Conservation (phyloP, 2,888 invertebrate species). For the Bombyx huttoni region DNA sequence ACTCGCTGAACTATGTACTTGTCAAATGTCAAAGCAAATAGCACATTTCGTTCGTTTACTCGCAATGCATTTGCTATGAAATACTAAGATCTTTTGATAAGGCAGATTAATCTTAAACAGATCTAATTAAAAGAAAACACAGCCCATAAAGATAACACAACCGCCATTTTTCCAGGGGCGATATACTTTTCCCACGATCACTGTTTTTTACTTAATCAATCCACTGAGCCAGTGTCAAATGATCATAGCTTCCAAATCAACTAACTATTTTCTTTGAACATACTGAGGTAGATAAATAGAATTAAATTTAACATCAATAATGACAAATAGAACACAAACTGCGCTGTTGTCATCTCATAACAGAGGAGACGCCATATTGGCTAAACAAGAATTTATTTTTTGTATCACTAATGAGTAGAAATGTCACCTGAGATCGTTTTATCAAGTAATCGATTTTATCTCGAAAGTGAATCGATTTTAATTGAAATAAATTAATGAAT, state of each 20-base stretch:
- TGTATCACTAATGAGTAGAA: neutral
- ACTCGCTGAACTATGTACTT: conserved; percentile 39
- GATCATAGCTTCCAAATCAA: conserved; percentile 30
- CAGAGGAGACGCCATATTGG: conserved; percentile 70
- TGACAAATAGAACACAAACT: conserved; percentile 65
- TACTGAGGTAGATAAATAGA: conserved; percentile 49
- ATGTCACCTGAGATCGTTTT: neutral
- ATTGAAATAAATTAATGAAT: no score
- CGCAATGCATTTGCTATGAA: conserved; percentile 16
- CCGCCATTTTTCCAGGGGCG: conserved; percentile 69
- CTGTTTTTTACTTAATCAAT: conserved; percentile 30
- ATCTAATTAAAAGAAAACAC: conserved; percentile 64
- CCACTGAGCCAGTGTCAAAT: conserved; percentile 22
- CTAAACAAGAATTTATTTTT: conserved; percentile 30
- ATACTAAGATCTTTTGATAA: conserved; percentile 16
- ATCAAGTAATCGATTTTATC: neutral
- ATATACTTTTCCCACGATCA: conserved; percentile 53
- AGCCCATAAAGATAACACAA: conserved; percentile 67
- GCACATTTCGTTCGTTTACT: conserved; percentile 36
- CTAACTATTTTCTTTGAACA: conserved; percentile 45
- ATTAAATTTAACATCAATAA: conserved; percentile 37
- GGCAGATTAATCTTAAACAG: conserved; percentile 23
- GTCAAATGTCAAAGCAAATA: conserved; percentile 44
- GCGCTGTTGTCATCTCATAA: conserved; percentile 73
- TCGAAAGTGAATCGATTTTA: neutral